Evolutionary conservation across 1,140 invertebrate species (phyloP).

Genomic region (Ridgeia piscesae): DNA sequence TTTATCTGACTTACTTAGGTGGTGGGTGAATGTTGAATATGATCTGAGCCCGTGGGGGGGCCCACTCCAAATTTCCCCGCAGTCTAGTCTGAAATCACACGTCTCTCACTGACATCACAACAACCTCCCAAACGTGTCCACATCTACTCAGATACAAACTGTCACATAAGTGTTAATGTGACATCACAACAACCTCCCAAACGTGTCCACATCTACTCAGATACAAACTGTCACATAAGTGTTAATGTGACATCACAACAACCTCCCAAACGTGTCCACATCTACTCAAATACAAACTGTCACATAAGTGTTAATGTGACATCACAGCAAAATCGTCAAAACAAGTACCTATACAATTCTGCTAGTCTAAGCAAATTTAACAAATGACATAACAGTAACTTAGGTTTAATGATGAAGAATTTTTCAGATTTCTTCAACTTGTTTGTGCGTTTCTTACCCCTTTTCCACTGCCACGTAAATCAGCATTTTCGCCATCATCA

Average conservation of each 20-base stretch:
- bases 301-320: not conserved
- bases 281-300: not conserved
- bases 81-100: constrained; percentile 59
- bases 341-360: no score
- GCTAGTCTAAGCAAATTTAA: no score
- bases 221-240: not conserved
- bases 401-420: not conserved
- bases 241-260: no score
- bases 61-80: constrained; percentile 79
- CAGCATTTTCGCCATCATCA: constrained; percentile 60
- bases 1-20: constrained; percentile 7
- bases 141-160: not conserved
- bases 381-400: no score
- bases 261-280: no score
- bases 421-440: not conserved
- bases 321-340: no score
- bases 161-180: not conserved
- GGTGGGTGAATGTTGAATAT: constrained; percentile 77
- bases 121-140: no score
- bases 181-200: no score
- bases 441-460: constrained; percentile 14
- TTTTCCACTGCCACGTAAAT: constrained; percentile 24
- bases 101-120: not conserved
- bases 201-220: not conserved
- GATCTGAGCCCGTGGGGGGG: constrained; percentile 80